Evolutionary conservation across 2,888 invertebrate genomes (phyloP), one percentile per base, ranked within the genome.

Genomic region (Epinotia demarniana): DNA sequence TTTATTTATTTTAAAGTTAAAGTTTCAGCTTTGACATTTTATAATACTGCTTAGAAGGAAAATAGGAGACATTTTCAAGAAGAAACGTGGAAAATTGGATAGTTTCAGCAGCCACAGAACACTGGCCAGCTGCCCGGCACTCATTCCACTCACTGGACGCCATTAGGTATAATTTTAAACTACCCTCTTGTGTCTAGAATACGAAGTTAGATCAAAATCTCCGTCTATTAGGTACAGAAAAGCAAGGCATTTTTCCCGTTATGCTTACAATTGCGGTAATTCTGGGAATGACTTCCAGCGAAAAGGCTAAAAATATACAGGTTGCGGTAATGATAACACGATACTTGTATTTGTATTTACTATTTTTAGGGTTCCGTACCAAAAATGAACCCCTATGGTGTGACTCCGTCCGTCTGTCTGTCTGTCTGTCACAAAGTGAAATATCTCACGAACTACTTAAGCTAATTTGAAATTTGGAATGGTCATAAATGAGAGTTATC

Each of bases 141-240:
- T 75, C 64, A 75, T 75, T 75, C 74, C 70, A 23, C 46, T 64
- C 64, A 69, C 58, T 70, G 70, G 57, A 57, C 58, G 49, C 63
- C 62, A 70, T 75, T 63, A 75, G 39, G 70, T 60, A 49, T 58
- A 70, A 70, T 75, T 75, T 75, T 70, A 70, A 74, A 75, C 64
- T 68, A 68, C 67, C 73, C 73, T 33, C 69, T 60, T 70, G 62
- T 49, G 23, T 27, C 66, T 49, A 64, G 74, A 74, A 74, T 70
- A 74, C 63, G 53, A 74, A 74, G 58, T 70, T 64, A 19, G 19
- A 58, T 27, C 62, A 68, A 73, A 74, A 70, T 60, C 63, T 66
- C 16, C 11, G 67, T 67, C 27, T 64, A 58, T 64, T 72, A 58
- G 67, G 61, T 53, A 46, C 53, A 66, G 64, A 39, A 67, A 55